A percentile compares a stretch with the other conserved stretches of the same genome.
These are phyloP conservation scores for Sphaeridia pumilis DNA, from an alignment of 2,888 invertebrate species.

Conservation along the genomic window DNA sequence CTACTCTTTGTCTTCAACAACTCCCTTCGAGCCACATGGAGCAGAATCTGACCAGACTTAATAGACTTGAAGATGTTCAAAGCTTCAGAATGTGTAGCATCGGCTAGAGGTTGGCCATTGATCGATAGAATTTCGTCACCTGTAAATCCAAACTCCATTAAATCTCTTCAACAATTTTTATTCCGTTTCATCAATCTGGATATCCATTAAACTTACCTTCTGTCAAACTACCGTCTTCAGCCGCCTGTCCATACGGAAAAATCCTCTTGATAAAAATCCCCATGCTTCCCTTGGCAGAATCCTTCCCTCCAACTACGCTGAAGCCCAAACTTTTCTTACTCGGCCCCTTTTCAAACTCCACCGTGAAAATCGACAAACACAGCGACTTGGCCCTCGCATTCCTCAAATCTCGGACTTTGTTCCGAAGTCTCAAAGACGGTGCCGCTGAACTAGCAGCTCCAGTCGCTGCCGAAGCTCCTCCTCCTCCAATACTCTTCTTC, in stretches of 20 bases:
- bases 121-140: constrained; percentile 86
- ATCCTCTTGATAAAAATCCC: constrained; percentile 83
- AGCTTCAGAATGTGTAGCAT: constrained; percentile 78
- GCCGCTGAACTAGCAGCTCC: background rate
- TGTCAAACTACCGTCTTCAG: constrained; percentile 66
- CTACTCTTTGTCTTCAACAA: constrained; percentile 10
- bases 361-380: constrained; percentile 33
- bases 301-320: constrained; percentile 73
- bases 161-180: background rate
- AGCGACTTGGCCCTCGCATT: constrained; percentile 22
- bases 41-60: constrained; percentile 53
- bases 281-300: constrained; percentile 76
- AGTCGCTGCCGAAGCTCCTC: no score
- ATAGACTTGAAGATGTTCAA: constrained; percentile 83
- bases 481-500: background rate
- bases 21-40: constrained; percentile 32
- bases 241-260: constrained; percentile 73
- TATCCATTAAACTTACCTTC: constrained; percentile 64
- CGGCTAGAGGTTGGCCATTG: constrained; percentile 68
- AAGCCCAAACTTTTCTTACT: constrained; percentile 78
- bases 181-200: no score
- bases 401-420: constrained; percentile 24
- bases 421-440: constrained; percentile 20
- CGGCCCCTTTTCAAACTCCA: constrained; percentile 55
- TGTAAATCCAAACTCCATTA: constrained; percentile 38